These are phyloP conservation scores for Rotaria sp. DNA, from an alignment of 2,888 invertebrate species.

Conservation along the genomic window DNA sequence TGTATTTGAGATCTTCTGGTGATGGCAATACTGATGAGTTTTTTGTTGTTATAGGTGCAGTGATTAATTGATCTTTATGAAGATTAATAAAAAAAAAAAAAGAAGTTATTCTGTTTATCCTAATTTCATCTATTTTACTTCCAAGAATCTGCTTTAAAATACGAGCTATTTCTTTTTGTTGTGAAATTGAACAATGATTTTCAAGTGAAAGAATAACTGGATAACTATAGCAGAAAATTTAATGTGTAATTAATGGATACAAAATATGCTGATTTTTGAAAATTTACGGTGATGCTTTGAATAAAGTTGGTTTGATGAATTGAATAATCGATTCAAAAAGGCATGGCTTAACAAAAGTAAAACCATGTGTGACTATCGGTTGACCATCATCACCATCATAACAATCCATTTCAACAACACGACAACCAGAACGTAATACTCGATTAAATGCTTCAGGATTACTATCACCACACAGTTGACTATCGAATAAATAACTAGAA, in stretches of 20 bases:
- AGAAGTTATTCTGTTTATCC: too few species aligned
- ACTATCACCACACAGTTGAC: neutral
- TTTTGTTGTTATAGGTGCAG: slow-evolving; percentile 60
- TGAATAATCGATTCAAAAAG: slow-evolving; percentile 17
- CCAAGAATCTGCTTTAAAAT: neutral
- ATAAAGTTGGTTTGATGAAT: neutral
- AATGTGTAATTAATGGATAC: too few species aligned
- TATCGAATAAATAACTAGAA: slow-evolving; percentile 5
- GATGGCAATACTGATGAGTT: slow-evolving; percentile 74
- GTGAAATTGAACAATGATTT: neutral
- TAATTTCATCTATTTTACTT: neutral
- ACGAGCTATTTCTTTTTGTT: neutral
- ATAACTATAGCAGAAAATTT: neutral
- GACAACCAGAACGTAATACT: neutral
- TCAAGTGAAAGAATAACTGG: neutral
- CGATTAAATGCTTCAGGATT: neutral
- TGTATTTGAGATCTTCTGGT: slow-evolving; percentile 68
- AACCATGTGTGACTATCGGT: neutral
- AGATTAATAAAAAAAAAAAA: too few species aligned
- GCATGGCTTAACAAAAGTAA: neutral
- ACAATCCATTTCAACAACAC: neutral
- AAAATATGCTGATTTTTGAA: neutral
- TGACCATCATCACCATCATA: neutral
- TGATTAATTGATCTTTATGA: slow-evolving; percentile 43
- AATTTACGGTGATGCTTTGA: neutral